These are phyloP conservation scores for Loripinus fragilis DNA, from an alignment of 2,888 invertebrate genomes.

Conservation along the genomic window DNA sequence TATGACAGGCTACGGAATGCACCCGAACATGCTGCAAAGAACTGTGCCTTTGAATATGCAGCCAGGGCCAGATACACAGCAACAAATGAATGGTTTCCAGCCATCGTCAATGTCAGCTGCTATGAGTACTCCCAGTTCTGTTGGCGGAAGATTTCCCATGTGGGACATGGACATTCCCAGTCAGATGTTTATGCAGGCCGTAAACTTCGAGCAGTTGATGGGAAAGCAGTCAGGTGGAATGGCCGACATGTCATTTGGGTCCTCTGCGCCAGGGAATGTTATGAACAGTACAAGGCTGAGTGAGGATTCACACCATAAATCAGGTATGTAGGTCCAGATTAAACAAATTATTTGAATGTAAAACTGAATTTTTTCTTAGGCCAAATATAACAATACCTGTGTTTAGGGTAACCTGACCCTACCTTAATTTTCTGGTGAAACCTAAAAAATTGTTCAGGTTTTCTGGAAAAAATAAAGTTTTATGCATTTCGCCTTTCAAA, in stretches of 20 bases:
- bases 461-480: no score
- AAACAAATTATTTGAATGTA: no score
- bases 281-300: constrained; percentile 12
- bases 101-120: background rate
- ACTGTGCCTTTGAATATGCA: constrained; percentile 16
- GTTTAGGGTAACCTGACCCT: no score
- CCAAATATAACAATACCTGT: no score
- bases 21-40: constrained; percentile 2
- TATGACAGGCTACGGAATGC: background rate
- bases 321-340: background rate
- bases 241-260: constrained; percentile 25
- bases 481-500: no score
- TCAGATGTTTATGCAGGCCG: constrained; percentile 67
- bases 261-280: background rate
- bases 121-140: constrained; percentile 29
- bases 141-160: constrained; percentile 46
- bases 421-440: no score
- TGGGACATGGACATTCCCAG: constrained; percentile 64
- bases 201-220: constrained; percentile 68
- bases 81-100: constrained; percentile 20
- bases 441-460: no score
- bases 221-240: constrained; percentile 13
- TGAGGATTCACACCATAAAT: background rate
- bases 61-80: background rate
- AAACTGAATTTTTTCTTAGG: no score